These are phyloP conservation scores for Sclerurus mexicanus DNA, from an alignment of 2,113 vertebrate genomes.

Conservation along the genomic window DNA sequence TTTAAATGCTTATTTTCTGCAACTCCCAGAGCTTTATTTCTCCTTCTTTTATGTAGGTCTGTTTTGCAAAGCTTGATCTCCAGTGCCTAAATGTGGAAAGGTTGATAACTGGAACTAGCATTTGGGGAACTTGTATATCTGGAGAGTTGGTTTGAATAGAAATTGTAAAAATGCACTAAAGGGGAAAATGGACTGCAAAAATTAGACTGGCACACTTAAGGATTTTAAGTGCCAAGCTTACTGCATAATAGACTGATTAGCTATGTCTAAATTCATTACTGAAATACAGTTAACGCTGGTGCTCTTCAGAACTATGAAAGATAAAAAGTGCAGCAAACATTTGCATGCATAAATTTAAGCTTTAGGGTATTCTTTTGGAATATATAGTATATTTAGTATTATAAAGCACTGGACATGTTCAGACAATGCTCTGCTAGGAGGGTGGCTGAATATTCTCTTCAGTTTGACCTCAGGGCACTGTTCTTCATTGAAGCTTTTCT, in stretches of 20 bases:
- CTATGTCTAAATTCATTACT: background rate
- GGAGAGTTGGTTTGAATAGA: slow-evolving; percentile 30
- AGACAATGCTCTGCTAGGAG: background rate
- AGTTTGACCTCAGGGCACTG: slow-evolving; percentile 9
- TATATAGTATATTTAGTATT: background rate
- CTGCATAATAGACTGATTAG: slow-evolving; percentile 8
- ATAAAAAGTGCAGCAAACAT: background rate
- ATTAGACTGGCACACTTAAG: background rate
- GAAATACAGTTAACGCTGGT: background rate
- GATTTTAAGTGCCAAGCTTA: background rate
- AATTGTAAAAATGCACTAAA: slow-evolving; percentile 10
- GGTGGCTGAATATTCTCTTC: slow-evolving; percentile 15
- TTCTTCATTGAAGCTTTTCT: background rate
- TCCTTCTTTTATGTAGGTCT: background rate
- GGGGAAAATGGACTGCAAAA: slow-evolving; percentile 12
- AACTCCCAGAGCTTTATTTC: background rate
- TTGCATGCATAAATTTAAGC: background rate
- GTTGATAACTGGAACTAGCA: slow-evolving; percentile 26
- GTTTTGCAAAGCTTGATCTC: background rate
- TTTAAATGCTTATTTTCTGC: background rate
- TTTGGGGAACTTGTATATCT: background rate
- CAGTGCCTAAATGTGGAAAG: slow-evolving; percentile 20
- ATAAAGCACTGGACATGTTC: background rate
- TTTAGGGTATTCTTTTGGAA: slow-evolving; percentile 1
- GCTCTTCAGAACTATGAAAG: background rate